These are phyloP conservation scores for Thalassophryne amazonica DNA, from an alignment of 2,797 vertebrate genomes.

Conservation along the genomic window DNA sequence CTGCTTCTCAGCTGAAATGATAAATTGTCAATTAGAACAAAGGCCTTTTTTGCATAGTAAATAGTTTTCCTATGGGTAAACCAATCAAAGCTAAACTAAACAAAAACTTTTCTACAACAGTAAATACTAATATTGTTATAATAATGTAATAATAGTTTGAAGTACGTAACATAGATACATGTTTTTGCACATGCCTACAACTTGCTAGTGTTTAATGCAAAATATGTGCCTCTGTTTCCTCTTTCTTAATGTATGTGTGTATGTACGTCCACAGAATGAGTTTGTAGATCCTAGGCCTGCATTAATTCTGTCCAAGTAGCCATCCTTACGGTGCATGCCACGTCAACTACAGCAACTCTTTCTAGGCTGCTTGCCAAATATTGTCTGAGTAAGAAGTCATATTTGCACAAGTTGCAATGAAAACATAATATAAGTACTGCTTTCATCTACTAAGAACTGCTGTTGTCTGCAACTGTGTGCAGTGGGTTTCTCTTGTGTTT, in stretches of 20 bases:
- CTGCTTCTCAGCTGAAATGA: no score
- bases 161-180: no score
- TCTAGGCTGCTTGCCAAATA: conserved; percentile 25
- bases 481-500: no score
- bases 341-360: conserved; percentile 59
- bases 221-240: neutral
- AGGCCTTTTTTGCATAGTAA: no score
- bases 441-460: neutral
- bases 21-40: no score
- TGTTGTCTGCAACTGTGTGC: neutral
- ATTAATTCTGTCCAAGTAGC: conserved; percentile 74
- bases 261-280: conserved; percentile 9
- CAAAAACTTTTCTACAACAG: no score
- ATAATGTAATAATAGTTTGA: no score
- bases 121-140: no score
- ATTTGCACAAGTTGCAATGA: neutral
- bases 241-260: neutral
- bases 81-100: no score
- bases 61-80: no score
- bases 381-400: conserved; percentile 2
- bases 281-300: conserved; percentile 58
- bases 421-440: neutral
- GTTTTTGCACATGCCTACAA: no score
- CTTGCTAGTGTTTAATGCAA: no score
- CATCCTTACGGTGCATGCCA: conserved; percentile 61